Evolutionary conservation across 2,888 invertebrate species (phyloP), one percentile per base, ranked within the genome.

Genomic region (Octodonta nipae): DNA sequence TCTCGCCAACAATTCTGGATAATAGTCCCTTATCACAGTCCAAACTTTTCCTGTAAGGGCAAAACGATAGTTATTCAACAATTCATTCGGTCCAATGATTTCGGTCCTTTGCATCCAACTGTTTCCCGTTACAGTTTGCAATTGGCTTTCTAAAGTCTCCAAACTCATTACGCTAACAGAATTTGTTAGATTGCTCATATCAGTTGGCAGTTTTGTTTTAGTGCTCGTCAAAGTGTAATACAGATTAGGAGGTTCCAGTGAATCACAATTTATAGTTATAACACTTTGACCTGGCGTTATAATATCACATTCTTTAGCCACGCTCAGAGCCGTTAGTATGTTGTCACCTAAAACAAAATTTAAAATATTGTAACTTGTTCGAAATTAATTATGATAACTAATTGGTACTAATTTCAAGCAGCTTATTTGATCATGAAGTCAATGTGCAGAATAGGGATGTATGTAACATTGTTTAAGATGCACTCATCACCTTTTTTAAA

Each of bases 271-370:
- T 3, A 63, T 52, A 2, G 59, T 56, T 15, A 63, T 61, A 4
- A 72, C 64, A 28, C 66, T 65, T 42, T 71, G 68, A 4, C 59
- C 55, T 2, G 61, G 50, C n/a, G 58, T 69, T 1, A 95, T 71
- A 49, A 95, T 87, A 1, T 82, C 85, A 60, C 92, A 93, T 53
- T 91, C 87, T 31, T 79, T 70, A 0, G 91, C 92, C 7, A 95
- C 93, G 47, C 89, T 89, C 29, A 92, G 68, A 0, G 92, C 93
- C 0, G 95, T 95, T 45, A 91, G 64, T 56, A 95, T 76, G 51
- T 86, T 86, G 55, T 86, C 85, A 16, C 85, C 75, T 79, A 22
- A 22, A 22, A 22, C 22, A 22, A 22, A 22, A 11, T 10, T 2
- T 10, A 4, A 10, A 4, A 22, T 10, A 22, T 22, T n/a, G 2